Percentiles rank a stretch among this genome's conserved stretches.
Evolutionary conservation across 2,888 invertebrate genomes (phyloP).

Genomic region (Troilus luridus): DNA sequence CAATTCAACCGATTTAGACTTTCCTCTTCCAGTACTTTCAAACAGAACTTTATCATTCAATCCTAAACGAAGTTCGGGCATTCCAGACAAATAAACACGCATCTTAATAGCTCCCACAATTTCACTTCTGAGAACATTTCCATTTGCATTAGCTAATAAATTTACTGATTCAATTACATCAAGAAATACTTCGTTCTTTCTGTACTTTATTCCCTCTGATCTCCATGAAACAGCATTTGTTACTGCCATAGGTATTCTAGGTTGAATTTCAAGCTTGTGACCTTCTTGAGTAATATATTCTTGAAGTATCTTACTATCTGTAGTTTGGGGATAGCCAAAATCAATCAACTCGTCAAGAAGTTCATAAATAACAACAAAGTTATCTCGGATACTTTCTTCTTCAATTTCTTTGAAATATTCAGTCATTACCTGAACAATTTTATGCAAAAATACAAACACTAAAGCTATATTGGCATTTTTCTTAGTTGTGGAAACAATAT

Average conservation of each 20-base stretch:
- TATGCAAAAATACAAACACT: conserved; percentile 77
- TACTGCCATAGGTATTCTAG: conserved; percentile 78
- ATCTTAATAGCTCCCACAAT: conserved; percentile 80
- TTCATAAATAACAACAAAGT: conserved; percentile 81
- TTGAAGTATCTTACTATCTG: conserved; percentile 78
- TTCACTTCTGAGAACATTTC: conserved; percentile 77
- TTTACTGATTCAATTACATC: conserved; percentile 81
- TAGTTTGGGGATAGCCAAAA: conserved; percentile 80
- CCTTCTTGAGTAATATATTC: conserved; percentile 80
- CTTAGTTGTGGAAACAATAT: conserved; percentile 75
- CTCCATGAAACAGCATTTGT: conserved; percentile 82
- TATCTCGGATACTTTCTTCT: conserved; percentile 80
- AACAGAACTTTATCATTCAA: conserved; percentile 80
- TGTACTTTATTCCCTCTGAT: conserved; percentile 78
- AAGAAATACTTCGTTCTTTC: conserved; percentile 80
- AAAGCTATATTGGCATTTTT: conserved; percentile 79
- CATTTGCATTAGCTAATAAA: conserved; percentile 76
- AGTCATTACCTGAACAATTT: conserved; percentile 75
- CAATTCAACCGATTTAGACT: conserved; percentile 79
- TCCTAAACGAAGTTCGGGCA: conserved; percentile 79
- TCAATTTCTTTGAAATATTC: conserved; percentile 80
- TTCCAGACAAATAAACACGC: conserved; percentile 78
- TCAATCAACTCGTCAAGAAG: conserved; percentile 79
- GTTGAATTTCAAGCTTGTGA: conserved; percentile 77
- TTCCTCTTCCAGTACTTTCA: conserved; percentile 77